A percentile compares a stretch with the other conserved stretches of the same genome.
Conservation (phyloP, 1,140 invertebrate genomes). For the Drosophila obscura region DNA sequence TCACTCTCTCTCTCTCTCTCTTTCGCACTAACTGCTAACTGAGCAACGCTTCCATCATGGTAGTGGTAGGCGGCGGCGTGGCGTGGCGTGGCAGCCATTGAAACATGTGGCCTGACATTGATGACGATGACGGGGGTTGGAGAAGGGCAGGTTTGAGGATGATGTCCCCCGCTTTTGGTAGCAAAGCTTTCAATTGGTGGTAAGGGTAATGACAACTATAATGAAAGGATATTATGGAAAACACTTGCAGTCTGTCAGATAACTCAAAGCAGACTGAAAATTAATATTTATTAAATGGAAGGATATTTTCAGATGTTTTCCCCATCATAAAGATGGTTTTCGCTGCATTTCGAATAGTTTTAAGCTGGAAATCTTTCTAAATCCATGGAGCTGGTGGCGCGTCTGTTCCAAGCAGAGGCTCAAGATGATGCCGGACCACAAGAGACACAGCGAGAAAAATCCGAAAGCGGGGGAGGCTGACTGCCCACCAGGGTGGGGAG, state of each 20-base stretch:
- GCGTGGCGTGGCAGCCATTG: slow-evolving; percentile 67
- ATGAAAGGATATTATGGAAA: slow-evolving; percentile 18
- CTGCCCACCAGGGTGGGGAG: slow-evolving; percentile 27
- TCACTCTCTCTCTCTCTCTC: slow-evolving; percentile 12
- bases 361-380: too few species aligned
- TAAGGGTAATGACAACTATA: slow-evolving; percentile 22
- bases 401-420: too few species aligned
- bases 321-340: too few species aligned
- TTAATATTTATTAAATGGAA: not conserved
- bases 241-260: not conserved
- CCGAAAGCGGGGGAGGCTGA: slow-evolving; percentile 26
- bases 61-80: slow-evolving; percentile 29
- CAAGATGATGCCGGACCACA: too few species aligned
- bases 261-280: not conserved
- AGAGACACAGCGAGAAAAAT: slow-evolving; percentile 4
- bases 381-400: too few species aligned
- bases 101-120: slow-evolving; percentile 78
- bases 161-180: not conserved
- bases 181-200: slow-evolving; percentile 11
- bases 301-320: too few species aligned
- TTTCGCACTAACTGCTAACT: slow-evolving; percentile 35
- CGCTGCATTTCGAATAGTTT: too few species aligned
- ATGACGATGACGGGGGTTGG: slow-evolving; percentile 24
- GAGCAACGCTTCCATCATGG: slow-evolving; percentile 45
- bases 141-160: not conserved